Evolutionary conservation across 2,113 vertebrate genomes (phyloP).

Genomic region (Brevimyrus niger): DNA sequence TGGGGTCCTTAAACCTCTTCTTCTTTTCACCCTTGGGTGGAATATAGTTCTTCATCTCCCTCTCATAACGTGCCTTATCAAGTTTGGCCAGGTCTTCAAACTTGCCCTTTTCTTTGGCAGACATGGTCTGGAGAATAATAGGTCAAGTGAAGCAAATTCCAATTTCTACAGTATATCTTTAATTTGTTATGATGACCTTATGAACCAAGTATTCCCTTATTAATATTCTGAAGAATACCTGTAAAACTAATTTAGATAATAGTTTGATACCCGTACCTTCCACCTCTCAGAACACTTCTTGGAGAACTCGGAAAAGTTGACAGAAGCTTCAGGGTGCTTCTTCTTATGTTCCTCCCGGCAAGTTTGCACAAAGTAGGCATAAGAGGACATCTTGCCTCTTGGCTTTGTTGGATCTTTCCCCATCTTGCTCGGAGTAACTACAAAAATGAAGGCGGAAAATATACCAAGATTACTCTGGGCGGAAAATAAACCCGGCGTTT

Average conservation of each 20-base stretch:
- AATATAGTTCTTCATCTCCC: conserved; percentile 93
- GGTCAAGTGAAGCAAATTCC: neutral
- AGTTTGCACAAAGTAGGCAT: conserved; percentile 94
- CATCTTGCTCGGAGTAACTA: conserved; percentile 68
- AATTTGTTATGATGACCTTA: neutral
- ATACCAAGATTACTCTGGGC: neutral
- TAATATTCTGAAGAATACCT: neutral
- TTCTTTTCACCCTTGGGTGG: conserved; percentile 83
- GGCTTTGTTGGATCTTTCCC: conserved; percentile 89
- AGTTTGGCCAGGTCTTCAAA: conserved; percentile 93
- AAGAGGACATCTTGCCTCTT: conserved; percentile 95
- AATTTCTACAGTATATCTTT: neutral
- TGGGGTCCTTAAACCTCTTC: conserved; percentile 89
- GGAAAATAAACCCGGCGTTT: neutral
- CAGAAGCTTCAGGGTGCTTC: conserved; percentile 89
- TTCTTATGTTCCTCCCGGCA: conserved; percentile 98
- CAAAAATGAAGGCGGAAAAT: conserved; percentile 12
- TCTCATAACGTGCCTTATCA: conserved; percentile 92
- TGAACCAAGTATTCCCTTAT: neutral
- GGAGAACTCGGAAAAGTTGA: conserved; percentile 93
- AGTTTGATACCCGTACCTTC: conserved; percentile 68
- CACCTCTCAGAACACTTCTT: conserved; percentile 95
- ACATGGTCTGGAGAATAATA: conserved; percentile 74
- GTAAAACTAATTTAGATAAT: neutral
- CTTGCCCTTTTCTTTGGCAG: conserved; percentile 91